Evolutionary conservation across 2,797 vertebrate genomes (phyloP), one percentile per base, ranked within the genome.

Genomic region (Rhynchotus rufescens): DNA sequence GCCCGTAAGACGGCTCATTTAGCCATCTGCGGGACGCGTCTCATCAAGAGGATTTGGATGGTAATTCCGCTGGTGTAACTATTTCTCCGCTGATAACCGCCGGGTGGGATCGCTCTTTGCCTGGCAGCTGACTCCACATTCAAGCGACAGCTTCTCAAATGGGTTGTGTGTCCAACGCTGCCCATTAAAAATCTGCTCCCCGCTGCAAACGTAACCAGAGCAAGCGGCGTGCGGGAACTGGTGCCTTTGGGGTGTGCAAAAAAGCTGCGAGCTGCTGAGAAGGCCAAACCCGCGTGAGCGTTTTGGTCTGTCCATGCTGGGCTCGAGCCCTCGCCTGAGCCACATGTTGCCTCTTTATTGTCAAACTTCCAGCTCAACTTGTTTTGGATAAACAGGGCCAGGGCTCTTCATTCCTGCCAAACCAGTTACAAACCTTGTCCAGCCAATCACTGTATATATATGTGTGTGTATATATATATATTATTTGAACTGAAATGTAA

Each of bases 381-480:
- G 89, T 92, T 91, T 77, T 92, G 93, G 80, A 69, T 72, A 64
- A 66, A 38, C 16, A 69, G 67, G 74, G 79, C 65, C 40, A 13
- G 56, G 71, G 69, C 4, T 30, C 56, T 84, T 78, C 59, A 44
- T 38, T 92, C 86, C 62, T 59, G 80, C 42, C 89, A 49, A 65
- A 96, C 93, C 51, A 69, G 91, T 96, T 95, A n/a, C 80, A 84
- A 71, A 80, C 22, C 72, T 65, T 19, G 59, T 75, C 90, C 60
- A 68, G 81, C 84, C 57, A 40, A 91, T 89, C 44, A 16, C 84
- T 12, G 8, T 15, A 28, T 51, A 26, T 51, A 26, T 51, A 15
- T 51, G 10, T 51, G 10, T 26, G 7, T 15, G 10, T 26, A 14
- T 26, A 26, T 26, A 25, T 49, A 23, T 49, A 26, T 65, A 12